Conservation (phyloP, 2,113 vertebrate genomes). For the Megalops atlanticus region DNA sequence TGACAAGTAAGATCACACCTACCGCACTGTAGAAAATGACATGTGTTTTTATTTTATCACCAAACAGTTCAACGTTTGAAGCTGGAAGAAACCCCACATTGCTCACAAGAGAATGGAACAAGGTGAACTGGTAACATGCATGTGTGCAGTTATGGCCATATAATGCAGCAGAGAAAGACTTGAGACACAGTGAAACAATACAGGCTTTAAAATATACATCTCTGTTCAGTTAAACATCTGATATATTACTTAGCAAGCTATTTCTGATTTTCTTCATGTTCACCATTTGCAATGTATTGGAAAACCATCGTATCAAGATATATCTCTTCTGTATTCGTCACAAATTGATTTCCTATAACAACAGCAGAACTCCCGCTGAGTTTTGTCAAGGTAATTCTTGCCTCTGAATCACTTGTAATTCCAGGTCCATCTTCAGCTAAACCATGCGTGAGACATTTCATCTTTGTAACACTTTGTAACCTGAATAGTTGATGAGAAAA, state of each 20-base stretch:
- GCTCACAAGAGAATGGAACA: too few species aligned
- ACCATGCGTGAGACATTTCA: not conserved
- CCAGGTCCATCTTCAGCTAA: not conserved
- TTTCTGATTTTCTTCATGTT: not conserved
- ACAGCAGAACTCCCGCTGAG: not conserved
- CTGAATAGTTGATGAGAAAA: not conserved
- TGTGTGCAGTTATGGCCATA: too few species aligned
- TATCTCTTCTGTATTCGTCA: not conserved
- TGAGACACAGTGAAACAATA: too few species aligned
- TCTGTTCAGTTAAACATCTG: not conserved
- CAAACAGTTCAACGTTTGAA: too few species aligned
- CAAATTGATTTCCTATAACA: not conserved
- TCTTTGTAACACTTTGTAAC: not conserved
- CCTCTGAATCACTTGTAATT: not conserved
- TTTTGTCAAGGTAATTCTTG: not conserved
- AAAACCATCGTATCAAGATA: too few species aligned
- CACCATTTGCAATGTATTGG: too few species aligned
- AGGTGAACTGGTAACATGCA: too few species aligned
- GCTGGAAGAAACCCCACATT: too few species aligned
- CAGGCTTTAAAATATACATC: not conserved
- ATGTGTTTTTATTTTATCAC: too few species aligned
- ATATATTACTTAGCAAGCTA: not conserved
- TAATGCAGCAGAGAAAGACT: too few species aligned
- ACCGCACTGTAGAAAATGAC: too few species aligned
- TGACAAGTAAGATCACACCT: too few species aligned